Evolutionary conservation across 2,888 invertebrate species (phyloP), one percentile per base, ranked within the genome.

Genomic region (Eristalis intricaria): DNA sequence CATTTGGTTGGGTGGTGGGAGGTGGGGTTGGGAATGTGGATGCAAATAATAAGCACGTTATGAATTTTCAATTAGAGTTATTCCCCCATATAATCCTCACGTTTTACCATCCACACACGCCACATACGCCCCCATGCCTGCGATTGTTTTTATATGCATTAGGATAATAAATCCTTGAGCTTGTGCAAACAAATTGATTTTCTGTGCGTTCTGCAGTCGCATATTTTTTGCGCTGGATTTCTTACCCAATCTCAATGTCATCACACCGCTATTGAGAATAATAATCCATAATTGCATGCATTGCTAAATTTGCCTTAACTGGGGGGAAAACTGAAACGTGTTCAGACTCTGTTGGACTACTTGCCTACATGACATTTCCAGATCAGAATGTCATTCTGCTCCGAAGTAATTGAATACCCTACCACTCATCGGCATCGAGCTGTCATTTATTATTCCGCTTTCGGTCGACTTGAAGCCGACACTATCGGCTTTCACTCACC

Each of bases 371-470:
- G 76, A 61, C 40, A n/a, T 13, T 15, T 68, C 63, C 56, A 65
- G 35, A 71, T 82, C 61, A 66, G 61, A 77, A 29, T 74, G 43
- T 60, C 60, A 84, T 79, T 84, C 74, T 60, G 79, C 75, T 70
- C 64, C 29, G 68, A 70, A 69, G 74, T 79, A 79, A 84, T 79
- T 79, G 64, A 84, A 79, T 75, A 65, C 32, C 32, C 32, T 32
- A 10, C 35, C 64, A 58, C 50, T 74, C 74, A 70, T 84, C 74
- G 75, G 23, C 64, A 56, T 74, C 69, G 78, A 74, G 69, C 50
- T 74, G 74, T 78, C 71, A 74, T 70, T 78, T 69, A 74, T 64
- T 78, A 78, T 74, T 78, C 69, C 78, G 58, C 64, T 83, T 83
- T 63, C 63, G 64, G 35, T 40, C 63, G 29, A 80, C 74, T 68